These are phyloP conservation scores for Drosophila mauritiana DNA, from an alignment of 1,140 invertebrate genomes.

Conservation along the genomic window DNA sequence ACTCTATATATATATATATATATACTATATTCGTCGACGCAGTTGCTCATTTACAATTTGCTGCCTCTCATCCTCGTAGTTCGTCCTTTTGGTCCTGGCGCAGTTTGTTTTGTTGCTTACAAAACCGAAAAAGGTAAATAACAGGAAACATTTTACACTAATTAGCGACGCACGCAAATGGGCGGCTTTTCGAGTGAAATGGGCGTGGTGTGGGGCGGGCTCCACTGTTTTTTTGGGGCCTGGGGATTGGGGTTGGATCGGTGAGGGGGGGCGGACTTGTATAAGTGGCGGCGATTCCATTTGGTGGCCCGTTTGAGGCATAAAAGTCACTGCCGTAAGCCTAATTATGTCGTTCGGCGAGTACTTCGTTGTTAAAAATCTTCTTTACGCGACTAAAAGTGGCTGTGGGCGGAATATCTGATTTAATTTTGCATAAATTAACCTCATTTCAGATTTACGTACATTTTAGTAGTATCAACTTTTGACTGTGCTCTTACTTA, in stretches of 20 bases:
- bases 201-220: slow-evolving; percentile 7
- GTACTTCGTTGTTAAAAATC: slow-evolving; percentile 59
- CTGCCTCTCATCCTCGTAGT: neutral
- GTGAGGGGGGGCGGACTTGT: slow-evolving; percentile 12
- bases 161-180: slow-evolving; percentile 82
- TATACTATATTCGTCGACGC: neutral
- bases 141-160: slow-evolving; percentile 84
- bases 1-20: slow-evolving; percentile 16
- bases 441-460: slow-evolving; percentile 7
- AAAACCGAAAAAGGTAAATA: slow-evolving; percentile 81
- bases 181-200: slow-evolving; percentile 51
- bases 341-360: slow-evolving; percentile 77
- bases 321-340: slow-evolving; percentile 78
- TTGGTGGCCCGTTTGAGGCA: slow-evolving; percentile 41
- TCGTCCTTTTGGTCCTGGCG: slow-evolving; percentile 10
- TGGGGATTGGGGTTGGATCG: neutral
- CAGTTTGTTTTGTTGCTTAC: slow-evolving; percentile 70
- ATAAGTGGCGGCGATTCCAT: slow-evolving; percentile 41
- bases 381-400: slow-evolving; percentile 15
- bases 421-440: slow-evolving; percentile 65
- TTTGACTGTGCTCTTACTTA: neutral
- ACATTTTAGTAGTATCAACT: neutral
- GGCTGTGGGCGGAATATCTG: neutral
- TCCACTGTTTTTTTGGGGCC: neutral
- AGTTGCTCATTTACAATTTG: slow-evolving; percentile 61